phyloP scores from a whole-genome alignment of 2,113 vertebrate genomes.

The Meles meles region DNA sequence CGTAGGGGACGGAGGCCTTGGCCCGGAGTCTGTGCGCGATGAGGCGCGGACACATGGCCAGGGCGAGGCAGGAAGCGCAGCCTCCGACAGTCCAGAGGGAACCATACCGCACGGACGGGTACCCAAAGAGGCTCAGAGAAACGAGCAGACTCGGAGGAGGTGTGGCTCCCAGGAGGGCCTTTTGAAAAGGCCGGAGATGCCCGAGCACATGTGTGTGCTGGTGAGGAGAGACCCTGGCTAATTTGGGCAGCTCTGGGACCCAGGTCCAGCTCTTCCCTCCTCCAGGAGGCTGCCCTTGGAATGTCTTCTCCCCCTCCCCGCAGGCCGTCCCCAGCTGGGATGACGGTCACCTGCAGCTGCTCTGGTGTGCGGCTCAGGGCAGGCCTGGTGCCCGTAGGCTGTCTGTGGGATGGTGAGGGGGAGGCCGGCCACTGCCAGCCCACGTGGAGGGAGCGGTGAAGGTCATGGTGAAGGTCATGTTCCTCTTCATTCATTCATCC shows the following conservation, averaged over 20 bases:
- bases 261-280: not conserved
- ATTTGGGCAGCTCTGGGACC: not conserved
- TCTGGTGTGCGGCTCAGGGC: not conserved
- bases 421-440: not conserved
- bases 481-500: not conserved
- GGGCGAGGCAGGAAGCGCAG: not conserved
- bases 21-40: not conserved
- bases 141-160: not conserved
- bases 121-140: not conserved
- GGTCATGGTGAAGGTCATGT: accelerated
- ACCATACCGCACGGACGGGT: no score
- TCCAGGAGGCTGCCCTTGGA: not conserved
- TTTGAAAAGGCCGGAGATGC: not conserved
- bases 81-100: not conserved
- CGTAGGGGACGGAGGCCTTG: no score
- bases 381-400: no score
- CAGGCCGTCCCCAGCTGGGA: not conserved
- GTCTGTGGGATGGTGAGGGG: not conserved
- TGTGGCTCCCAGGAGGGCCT: not conserved
- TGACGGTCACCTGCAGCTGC: not conserved
- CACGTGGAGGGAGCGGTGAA: accelerated
- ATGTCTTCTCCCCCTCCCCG: not conserved
- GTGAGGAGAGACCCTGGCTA: not conserved
- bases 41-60: not conserved
- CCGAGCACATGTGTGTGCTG: not conserved